Evolutionary conservation across 2,888 invertebrate genomes (phyloP), one percentile per base, ranked within the genome.

Genomic region (Tachina fera): DNA sequence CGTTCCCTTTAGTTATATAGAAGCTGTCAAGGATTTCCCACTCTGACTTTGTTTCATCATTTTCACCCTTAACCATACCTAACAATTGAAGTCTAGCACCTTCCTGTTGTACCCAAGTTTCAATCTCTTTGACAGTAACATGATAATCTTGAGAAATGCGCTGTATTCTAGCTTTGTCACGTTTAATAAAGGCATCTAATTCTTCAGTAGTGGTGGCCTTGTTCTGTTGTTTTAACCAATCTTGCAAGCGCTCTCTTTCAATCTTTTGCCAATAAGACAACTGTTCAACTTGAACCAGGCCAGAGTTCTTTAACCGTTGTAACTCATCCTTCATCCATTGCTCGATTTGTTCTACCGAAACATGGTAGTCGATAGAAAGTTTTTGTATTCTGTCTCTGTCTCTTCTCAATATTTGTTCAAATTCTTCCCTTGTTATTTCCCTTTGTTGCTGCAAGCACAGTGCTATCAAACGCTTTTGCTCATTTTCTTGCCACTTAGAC

Each of bases 71-170:
- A 11, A 91, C 88, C 1, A 88, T 84, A 0, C 91, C 91, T 9
- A 91, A 88, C 0, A 90, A 79, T 1, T 91, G 88, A 19, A 91
- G 84, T 0, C 91, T 87, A 1, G 91, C 91, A 0, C 90, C 90
- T 79, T 92, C 92, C 58, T 90, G 89, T 45, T 90, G 89, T 31
- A 91, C 89, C 92, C 92, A 92, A 45, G 90, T 88, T 72, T 92
- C 91, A 11, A 92, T 89, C 80, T 92, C 91, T 47, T 91, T 91
- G 1, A 91, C 89, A 0, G 91, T 91, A 5, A 91, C 86, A 14
- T 92, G 91, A 61, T 92, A 92, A 16, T 91, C 90, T 13, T 77
- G 82, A 0, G 91, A 90, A 41, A 92, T 89, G 63, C 88, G 88
- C 49, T 89, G 88, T 9, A 92, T 80, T 3, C 91, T 89, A 0